These are phyloP conservation scores for Athene noctua DNA, from an alignment of 2,113 vertebrate genomes.

Conservation along the genomic window DNA sequence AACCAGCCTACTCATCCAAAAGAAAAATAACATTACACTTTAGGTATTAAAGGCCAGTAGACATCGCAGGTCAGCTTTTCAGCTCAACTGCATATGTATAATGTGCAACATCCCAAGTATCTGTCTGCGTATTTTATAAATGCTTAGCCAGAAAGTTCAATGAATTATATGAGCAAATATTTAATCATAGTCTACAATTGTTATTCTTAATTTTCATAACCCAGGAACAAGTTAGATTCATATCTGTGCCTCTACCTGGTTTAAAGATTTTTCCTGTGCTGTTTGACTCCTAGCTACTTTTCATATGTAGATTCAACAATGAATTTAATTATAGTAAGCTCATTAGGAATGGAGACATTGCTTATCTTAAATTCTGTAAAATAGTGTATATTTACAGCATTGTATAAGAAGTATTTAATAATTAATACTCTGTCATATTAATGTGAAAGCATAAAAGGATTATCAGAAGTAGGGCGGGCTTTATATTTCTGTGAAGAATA, in stretches of 20 bases:
- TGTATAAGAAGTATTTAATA: constrained; percentile 40
- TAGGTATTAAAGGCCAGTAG: background rate
- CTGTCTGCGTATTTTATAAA: background rate
- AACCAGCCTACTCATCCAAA: background rate
- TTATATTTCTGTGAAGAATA: constrained; percentile 27
- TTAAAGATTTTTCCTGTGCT: background rate
- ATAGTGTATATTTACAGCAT: constrained; percentile 41
- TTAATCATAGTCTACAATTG: background rate
- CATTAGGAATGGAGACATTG: constrained; percentile 26
- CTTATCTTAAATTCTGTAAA: constrained; percentile 55
- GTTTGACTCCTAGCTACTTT: background rate
- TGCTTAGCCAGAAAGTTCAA: background rate
- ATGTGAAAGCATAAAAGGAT: constrained; percentile 39
- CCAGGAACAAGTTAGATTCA: background rate
- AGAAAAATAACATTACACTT: background rate
- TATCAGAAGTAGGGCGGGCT: constrained; percentile 4
- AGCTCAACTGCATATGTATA: background rate
- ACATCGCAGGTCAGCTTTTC: background rate
- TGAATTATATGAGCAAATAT: background rate
- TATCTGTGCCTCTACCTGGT: background rate
- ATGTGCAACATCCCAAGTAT: background rate
- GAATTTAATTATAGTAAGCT: constrained; percentile 56
- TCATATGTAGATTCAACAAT: background rate
- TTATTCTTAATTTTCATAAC: background rate
- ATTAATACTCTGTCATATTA: constrained; percentile 28